Evolutionary conservation across 35 echinoderm and acorn worm species (phyloP).

Genomic region (Chiridota heheva): DNA sequence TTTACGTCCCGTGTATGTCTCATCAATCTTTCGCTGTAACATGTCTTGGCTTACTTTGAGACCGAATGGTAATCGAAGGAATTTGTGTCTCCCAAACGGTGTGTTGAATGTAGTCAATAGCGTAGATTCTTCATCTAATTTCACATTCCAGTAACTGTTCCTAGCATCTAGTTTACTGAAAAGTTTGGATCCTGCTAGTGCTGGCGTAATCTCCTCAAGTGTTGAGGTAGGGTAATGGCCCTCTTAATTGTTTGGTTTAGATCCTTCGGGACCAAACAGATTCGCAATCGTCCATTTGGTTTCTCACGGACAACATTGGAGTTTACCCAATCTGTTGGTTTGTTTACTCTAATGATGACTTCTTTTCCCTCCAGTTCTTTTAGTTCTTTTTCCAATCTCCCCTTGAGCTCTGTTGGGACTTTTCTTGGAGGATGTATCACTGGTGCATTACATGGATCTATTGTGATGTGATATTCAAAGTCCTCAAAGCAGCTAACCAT

Average conservation of each 20-base stretch:
- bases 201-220: conserved; percentile 18
- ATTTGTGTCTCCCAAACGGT: conserved; percentile 42
- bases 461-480: no score
- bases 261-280: not conserved
- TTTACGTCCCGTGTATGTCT: conserved; percentile 13
- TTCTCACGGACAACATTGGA: no score
- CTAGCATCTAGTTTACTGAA: conserved; percentile 30
- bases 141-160: conserved; percentile 48
- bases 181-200: conserved; percentile 14
- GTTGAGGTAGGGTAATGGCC: conserved; percentile 19
- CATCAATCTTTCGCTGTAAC: conserved; percentile 33
- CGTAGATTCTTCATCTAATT: conserved; percentile 40
- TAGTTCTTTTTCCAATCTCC: no score
- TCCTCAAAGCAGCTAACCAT: no score
- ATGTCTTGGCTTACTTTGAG: conserved; percentile 26
- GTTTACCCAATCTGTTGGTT: no score
- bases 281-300: no score
- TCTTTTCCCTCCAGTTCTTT: no score
- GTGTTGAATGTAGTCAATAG: conserved; percentile 52
- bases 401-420: no score
- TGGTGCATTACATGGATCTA: no score
- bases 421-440: no score
- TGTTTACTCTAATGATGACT: no score
- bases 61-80: conserved; percentile 54
- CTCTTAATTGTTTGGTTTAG: not conserved